phyloP scores from a whole-genome alignment of 1,140 invertebrate genomes.

The Meloidogyne chitwoodi region DNA sequence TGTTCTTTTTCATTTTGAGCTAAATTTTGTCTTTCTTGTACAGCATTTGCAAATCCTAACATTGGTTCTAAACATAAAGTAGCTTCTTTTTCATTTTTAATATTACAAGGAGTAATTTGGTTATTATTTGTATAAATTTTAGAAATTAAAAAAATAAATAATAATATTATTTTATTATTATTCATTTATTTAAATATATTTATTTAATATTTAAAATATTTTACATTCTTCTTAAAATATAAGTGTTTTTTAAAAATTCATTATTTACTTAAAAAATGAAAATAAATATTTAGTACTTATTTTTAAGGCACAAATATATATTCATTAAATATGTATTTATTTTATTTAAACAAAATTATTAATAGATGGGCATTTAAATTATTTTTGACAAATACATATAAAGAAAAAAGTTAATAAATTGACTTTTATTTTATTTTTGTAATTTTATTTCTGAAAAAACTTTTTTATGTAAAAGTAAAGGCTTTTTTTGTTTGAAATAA shows the following conservation, averaged over 20 bases:
- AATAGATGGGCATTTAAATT: too few species aligned
- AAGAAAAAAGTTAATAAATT: not conserved
- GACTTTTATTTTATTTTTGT: not conserved
- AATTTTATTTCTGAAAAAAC: not conserved
- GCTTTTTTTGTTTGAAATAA: not conserved
- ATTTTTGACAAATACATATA: too few species aligned
- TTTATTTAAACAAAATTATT: too few species aligned
- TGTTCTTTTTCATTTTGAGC: not conserved
- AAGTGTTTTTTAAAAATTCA: too few species aligned
- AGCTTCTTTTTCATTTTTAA: not conserved
- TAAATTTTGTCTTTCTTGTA: conserved; percentile 2
- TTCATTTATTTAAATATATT: too few species aligned
- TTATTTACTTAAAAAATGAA: too few species aligned
- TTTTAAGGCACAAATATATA: too few species aligned
- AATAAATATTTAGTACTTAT: too few species aligned
- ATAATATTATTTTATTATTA: too few species aligned
- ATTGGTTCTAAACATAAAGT: conserved; percentile 6
- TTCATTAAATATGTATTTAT: too few species aligned
- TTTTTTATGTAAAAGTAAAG: not conserved
- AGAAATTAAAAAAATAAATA: not conserved
- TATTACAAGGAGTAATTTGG: not conserved
- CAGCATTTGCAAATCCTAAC: conserved; percentile 9
- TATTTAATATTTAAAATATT: too few species aligned
- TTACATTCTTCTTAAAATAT: too few species aligned
- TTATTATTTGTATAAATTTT: not conserved